phyloP scores from a whole-genome alignment of 2,113 vertebrate species.

The Sapajus apella region DNA sequence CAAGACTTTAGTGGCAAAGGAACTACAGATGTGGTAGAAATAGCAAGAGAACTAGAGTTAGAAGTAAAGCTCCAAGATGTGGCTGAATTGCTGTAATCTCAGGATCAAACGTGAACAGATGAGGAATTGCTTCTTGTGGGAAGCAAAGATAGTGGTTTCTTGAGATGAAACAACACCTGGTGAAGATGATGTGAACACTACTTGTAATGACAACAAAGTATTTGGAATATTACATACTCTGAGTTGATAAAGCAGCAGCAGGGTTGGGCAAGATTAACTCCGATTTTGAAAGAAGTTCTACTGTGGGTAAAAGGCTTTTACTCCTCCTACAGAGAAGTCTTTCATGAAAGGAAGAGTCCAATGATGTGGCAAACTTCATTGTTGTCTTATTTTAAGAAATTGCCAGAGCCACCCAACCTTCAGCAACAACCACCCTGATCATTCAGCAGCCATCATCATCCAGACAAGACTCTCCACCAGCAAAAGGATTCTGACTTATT shows the following conservation, averaged over 20 bases:
- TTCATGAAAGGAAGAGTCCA: not conserved
- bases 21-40: not conserved
- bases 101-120: not conserved
- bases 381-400: not conserved
- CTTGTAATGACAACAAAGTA: not conserved
- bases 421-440: not conserved
- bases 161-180: not conserved
- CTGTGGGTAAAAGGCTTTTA: not conserved
- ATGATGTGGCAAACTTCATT: not conserved
- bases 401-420: not conserved
- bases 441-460: not conserved
- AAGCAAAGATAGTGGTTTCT: not conserved
- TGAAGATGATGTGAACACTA: not conserved
- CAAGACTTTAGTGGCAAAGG: not conserved
- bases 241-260: not conserved
- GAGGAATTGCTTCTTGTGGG: not conserved
- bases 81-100: not conserved
- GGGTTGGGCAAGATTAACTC: not conserved
- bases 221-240: not conserved
- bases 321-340: not conserved
- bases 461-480: not conserved
- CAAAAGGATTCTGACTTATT: not conserved
- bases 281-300: not conserved
- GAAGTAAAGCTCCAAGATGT: not conserved
- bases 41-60: not conserved